Conservation (phyloP, 1,140 invertebrate genomes). For the Drosophila hydei region DNA sequence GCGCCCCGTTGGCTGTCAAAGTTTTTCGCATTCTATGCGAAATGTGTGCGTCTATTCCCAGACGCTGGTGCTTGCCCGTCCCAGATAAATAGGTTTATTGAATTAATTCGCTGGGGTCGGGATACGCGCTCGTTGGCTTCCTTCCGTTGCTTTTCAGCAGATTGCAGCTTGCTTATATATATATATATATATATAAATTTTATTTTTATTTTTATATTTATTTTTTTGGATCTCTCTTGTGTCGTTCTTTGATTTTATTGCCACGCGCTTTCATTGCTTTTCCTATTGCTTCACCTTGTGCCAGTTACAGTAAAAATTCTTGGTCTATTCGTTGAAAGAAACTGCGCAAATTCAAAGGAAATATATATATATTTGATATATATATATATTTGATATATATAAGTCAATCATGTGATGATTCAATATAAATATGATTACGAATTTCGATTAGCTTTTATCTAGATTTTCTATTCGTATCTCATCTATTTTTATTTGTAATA, state of each 20-base stretch:
- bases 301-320: conserved; percentile 15
- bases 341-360: conserved; percentile 4
- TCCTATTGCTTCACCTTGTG: conserved; percentile 31
- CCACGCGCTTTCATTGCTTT: conserved; percentile 26
- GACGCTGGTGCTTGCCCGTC: conserved; percentile 11
- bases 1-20: conserved; percentile 62
- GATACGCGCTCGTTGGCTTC: not conserved
- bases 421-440: conserved; percentile 1
- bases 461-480: too few relatives aligned
- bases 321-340: not conserved
- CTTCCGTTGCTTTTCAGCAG: conserved; percentile 40
- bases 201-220: conserved; percentile 31
- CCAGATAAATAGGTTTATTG: conserved; percentile 79
- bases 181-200: conserved; percentile 4
- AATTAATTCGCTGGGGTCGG: conserved; percentile 66
- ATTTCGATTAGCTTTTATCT: not conserved
- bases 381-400: not conserved
- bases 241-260: conserved; percentile 41
- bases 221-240: conserved; percentile 47
- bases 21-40: conserved; percentile 74
- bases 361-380: not conserved
- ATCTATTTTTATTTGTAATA: too few relatives aligned
- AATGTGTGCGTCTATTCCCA: conserved; percentile 46
- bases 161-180: conserved; percentile 38
- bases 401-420: not conserved